A percentile compares a stretch with the other conserved stretches of the same genome.
phyloP scores from a whole-genome alignment of 2,888 invertebrate genomes.

The Embidobia sp. region DNA sequence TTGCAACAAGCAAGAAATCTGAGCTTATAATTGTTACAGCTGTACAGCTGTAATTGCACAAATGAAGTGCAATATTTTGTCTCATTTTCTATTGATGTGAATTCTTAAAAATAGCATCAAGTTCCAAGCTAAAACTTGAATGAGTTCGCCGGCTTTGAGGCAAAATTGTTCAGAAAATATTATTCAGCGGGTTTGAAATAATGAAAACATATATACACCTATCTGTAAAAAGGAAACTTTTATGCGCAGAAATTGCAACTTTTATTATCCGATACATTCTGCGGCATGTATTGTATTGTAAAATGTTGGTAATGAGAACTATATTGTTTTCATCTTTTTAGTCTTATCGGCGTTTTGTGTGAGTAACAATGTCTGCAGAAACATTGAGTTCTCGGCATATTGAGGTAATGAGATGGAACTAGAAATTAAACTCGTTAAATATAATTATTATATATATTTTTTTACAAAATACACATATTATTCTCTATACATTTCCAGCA shows the following conservation, averaged over 20 bases:
- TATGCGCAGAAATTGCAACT: constrained; percentile 27
- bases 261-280: constrained; percentile 17
- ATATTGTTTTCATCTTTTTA: too few species aligned
- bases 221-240: constrained; percentile 21
- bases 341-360: too few species aligned
- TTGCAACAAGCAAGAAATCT: neutral
- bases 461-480: too few species aligned
- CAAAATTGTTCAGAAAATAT: constrained; percentile 13
- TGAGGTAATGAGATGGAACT: too few species aligned
- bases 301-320: constrained; percentile 13
- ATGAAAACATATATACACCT: constrained; percentile 18
- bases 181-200: constrained; percentile 17
- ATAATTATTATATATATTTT: too few species aligned
- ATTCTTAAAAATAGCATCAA: neutral
- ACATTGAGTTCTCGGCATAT: too few species aligned
- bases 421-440: too few species aligned
- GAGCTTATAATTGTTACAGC: neutral
- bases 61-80: neutral
- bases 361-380: too few species aligned
- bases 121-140: too few species aligned
- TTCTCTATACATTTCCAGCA: too few species aligned
- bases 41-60: neutral
- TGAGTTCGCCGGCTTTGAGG: too few species aligned
- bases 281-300: constrained; percentile 6
- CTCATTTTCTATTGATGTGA: too few species aligned